Evolutionary conservation across 2,797 vertebrate species (phyloP).

Genomic region (Macropodus opercularis): DNA sequence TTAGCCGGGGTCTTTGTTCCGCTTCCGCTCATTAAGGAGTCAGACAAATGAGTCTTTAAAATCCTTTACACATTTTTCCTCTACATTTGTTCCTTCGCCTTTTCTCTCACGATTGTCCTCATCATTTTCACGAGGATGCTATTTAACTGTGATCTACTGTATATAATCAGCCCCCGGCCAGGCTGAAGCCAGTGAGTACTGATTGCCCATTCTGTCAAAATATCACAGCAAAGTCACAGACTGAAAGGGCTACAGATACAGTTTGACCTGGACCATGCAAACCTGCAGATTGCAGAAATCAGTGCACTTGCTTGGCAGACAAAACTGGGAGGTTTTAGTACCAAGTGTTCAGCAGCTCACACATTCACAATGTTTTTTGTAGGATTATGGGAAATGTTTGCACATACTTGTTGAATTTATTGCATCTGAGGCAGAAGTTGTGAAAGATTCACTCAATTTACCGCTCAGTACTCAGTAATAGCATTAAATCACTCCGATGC

Average conservation of each 20-base stretch:
- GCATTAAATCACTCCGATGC: not conserved
- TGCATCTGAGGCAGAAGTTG: not conserved
- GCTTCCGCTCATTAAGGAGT: slow-evolving; percentile 92
- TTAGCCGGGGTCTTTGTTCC: slow-evolving; percentile 87
- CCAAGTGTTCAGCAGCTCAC: not conserved
- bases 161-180: slow-evolving; percentile 53
- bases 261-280: slow-evolving; percentile 21
- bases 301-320: slow-evolving; percentile 1
- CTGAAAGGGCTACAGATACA: slow-evolving; percentile 14
- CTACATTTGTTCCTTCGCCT: slow-evolving; percentile 36
- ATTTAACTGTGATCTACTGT: slow-evolving; percentile 57
- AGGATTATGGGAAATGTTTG: not conserved
- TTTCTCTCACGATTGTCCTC: slow-evolving; percentile 41
- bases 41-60: slow-evolving; percentile 87
- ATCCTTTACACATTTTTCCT: slow-evolving; percentile 74
- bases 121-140: slow-evolving; percentile 53
- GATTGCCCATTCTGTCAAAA: slow-evolving; percentile 45
- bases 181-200: slow-evolving; percentile 30
- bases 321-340: not conserved
- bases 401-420: no score
- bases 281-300: slow-evolving; percentile 6
- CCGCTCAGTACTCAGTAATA: no score
- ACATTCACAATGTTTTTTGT: not conserved
- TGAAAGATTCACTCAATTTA: not conserved
- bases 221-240: slow-evolving; percentile 30